Base-by-base conservation (phyloP, 2,888 invertebrate genomes). In the Aphodius granarius region DNA sequence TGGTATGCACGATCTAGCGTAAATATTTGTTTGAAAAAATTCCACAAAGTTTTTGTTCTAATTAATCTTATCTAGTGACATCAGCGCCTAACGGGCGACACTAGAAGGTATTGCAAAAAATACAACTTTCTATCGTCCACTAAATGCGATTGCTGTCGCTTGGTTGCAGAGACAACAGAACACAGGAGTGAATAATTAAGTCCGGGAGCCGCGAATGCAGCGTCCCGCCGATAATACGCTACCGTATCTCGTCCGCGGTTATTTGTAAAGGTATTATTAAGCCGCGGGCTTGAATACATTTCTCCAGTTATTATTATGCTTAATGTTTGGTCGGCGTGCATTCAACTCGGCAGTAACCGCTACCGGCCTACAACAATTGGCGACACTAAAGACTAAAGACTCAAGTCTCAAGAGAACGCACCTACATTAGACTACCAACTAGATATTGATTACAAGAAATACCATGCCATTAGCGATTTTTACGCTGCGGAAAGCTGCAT, bases 211-310 rank as follows among this genome's bases (percentile, higher is more conserved):
- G 86, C 86, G 86, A 86, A 84, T 86, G 83, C 84, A 84, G 22
- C 84, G 85, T 86, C 86, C 82, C 80, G 68, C n/a, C n/a, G 68
- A 79, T 81, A 84, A 84, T 85, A 86, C 85, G 86, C 86, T 86
- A 86, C 86, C 86, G 85, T 86, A 85, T 86, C 85, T 86, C 84
- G 83, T 85, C 85, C 84, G 20, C 21, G 20, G 85, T 85, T 85
- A 86, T 86, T 86, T 86, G 86, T 86, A 84, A 84, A 82, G 83
- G 83, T 85, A 86, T 85, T 85, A 83, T 83, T 84, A 83, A 78
- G 84, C 85, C 83, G 76, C 82, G 78, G 84, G 86, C 86, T 78
- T 85, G 85, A 83, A 86, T 85, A 85, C 80, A 85, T 86, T 85
- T 86, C 83, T 83, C 20, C 68, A 81, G 83, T 83, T 85, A 85